A percentile compares a stretch with the other conserved stretches of the same genome.
phyloP scores from a whole-genome alignment of 2,888 invertebrate genomes.

The Lasioglossum zephyrum region DNA sequence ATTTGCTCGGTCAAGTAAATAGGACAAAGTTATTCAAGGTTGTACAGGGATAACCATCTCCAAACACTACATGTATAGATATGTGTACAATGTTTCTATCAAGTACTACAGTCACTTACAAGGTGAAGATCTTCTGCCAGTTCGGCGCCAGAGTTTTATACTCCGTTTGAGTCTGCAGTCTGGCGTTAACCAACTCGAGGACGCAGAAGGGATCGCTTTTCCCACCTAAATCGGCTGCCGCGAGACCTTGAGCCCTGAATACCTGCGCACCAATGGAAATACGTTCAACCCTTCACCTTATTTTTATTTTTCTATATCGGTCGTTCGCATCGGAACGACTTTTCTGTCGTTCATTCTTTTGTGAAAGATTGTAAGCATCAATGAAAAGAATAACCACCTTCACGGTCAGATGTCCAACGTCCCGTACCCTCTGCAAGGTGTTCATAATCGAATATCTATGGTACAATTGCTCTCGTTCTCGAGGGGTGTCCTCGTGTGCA shows the following conservation, averaged over 20 bases:
- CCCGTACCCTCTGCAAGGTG: conserved; percentile 90
- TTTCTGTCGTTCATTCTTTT: background rate
- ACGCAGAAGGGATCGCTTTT: conserved; percentile 99
- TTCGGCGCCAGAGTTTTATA: conserved; percentile 98
- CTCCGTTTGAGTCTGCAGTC: conserved; percentile 99
- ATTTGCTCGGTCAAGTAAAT: background rate
- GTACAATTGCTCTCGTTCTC: conserved; percentile 86
- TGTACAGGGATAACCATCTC: background rate
- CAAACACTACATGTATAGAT: background rate
- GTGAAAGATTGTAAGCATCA: background rate
- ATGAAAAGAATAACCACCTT: conserved; percentile 87
- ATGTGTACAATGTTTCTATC: background rate
- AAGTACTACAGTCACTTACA: conserved; percentile 87
- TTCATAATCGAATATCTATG: conserved; percentile 79
- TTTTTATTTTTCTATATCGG: background rate
- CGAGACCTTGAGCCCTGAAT: conserved; percentile 90
- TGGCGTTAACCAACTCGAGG: conserved; percentile 96
- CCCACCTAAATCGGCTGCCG: conserved; percentile 97
- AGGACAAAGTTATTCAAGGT: background rate
- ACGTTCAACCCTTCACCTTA: background rate
- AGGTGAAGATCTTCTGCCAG: conserved; percentile 99
- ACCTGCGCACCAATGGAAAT: conserved; percentile 72
- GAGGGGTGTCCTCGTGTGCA: conserved; percentile 92
- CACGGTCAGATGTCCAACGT: conserved; percentile 97
- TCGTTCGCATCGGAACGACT: background rate